A percentile compares a stretch with the other conserved stretches of the same genome.
phyloP scores from a whole-genome alignment of 2,113 vertebrate genomes.

The Orthonyx spaldingii region DNA sequence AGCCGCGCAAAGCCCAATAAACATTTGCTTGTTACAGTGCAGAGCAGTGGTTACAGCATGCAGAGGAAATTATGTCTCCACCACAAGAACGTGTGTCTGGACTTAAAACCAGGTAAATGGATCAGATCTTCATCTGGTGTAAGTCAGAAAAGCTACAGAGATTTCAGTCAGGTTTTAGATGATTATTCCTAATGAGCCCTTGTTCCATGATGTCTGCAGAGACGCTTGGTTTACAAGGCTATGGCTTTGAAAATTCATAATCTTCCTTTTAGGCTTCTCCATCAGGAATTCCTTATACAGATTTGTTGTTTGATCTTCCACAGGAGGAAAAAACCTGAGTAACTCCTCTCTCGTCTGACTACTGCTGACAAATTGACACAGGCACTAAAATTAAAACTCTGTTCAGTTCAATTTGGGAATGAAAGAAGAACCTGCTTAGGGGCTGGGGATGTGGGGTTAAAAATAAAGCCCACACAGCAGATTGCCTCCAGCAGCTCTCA shows the following conservation, averaged over 20 bases:
- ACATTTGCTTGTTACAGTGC: neutral
- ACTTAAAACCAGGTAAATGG: constrained; percentile 42
- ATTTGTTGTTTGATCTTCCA: constrained; percentile 34
- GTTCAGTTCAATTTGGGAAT: constrained; percentile 52
- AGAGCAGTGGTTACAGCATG: neutral
- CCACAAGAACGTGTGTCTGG: neutral
- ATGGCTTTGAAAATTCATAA: neutral
- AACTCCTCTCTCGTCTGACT: neutral
- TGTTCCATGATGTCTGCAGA: neutral
- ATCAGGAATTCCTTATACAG: neutral
- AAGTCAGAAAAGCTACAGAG: constrained; percentile 4
- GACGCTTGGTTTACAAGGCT: neutral
- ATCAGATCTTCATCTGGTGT: neutral
- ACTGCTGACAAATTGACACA: constrained; percentile 29
- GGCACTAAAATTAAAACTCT: constrained; percentile 19
- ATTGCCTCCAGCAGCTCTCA: neutral
- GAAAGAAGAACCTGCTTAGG: constrained; percentile 27
- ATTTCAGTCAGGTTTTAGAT: constrained; percentile 10
- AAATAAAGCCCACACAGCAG: constrained; percentile 2
- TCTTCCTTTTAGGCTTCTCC: neutral
- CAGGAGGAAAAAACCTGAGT: constrained; percentile 5
- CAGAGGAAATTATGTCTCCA: neutral
- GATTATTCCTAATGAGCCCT: constrained; percentile 32
- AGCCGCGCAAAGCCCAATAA: neutral
- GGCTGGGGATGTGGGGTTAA: neutral